A percentile compares a stretch with the other conserved stretches of the same genome.
Conservation (phyloP, 2,113 vertebrate genomes). For the Python bivittatus region DNA sequence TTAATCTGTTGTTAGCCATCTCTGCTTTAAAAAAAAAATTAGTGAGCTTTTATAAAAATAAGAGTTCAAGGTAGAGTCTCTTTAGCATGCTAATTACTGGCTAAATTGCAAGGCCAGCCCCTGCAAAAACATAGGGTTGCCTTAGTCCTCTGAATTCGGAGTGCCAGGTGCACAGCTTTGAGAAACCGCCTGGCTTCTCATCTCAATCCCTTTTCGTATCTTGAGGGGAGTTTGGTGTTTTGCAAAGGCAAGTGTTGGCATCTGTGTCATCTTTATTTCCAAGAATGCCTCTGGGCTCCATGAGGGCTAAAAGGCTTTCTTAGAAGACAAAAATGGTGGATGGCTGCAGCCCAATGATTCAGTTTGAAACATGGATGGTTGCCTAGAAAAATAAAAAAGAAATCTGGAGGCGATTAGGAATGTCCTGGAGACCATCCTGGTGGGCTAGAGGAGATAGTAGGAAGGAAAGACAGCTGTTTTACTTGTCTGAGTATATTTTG, state of each 20-base stretch:
- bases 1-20: neutral
- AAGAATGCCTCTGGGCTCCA: neutral
- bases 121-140: neutral
- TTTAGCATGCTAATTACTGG: conserved; percentile 39
- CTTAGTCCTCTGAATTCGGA: neutral
- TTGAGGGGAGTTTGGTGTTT: neutral
- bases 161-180: neutral
- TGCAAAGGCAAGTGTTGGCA: neutral
- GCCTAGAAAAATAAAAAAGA: neutral
- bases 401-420: neutral
- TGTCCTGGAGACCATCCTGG: neutral
- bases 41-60: neutral
- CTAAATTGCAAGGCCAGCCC: conserved; percentile 50
- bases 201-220: neutral
- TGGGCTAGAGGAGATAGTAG: neutral
- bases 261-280: neutral
- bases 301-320: neutral
- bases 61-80: conserved; percentile 51
- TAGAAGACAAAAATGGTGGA: neutral
- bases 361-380: neutral
- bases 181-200: neutral
- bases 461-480: neutral
- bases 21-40: conserved; percentile 31
- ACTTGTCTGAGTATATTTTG: neutral
- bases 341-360: neutral